Evolutionary conservation across 2,888 invertebrate genomes (phyloP).

Genomic region (Cheiracanthium punctorium): DNA sequence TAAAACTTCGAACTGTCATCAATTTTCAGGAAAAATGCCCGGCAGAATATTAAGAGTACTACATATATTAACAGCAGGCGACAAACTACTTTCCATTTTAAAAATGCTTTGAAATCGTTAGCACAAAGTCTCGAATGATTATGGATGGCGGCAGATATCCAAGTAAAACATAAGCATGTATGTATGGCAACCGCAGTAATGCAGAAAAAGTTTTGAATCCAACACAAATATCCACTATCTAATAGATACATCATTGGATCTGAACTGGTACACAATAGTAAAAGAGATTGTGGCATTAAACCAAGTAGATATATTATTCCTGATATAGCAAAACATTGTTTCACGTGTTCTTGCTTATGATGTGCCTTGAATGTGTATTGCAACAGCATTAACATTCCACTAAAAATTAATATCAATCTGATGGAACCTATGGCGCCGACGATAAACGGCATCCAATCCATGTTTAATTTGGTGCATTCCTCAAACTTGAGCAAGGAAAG

Average conservation of each 20-base stretch:
- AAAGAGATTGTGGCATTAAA: conserved; percentile 37
- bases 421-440: conserved; percentile 39
- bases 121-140: neutral
- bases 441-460: conserved; percentile 49
- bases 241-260: conserved; percentile 32
- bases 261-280: conserved; percentile 20
- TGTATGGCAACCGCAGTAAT: conserved; percentile 35
- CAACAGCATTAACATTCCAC: conserved; percentile 40
- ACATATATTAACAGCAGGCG: conserved; percentile 15
- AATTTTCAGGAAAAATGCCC: conserved; percentile 4
- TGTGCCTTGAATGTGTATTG: neutral
- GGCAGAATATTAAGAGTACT: conserved; percentile 11
- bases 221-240: conserved; percentile 43
- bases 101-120: neutral
- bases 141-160: conserved; percentile 6
- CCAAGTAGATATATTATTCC: conserved; percentile 51
- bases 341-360: neutral
- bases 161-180: conserved; percentile 26
- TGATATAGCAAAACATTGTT: conserved; percentile 26
- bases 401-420: conserved; percentile 32
- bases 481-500: neutral
- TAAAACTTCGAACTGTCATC: conserved; percentile 26
- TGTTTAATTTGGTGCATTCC: neutral
- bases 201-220: conserved; percentile 36
- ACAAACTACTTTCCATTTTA: conserved; percentile 8